Evolutionary conservation across 2,888 invertebrate species (phyloP).

Genomic region (Leucophenga maculata): DNA sequence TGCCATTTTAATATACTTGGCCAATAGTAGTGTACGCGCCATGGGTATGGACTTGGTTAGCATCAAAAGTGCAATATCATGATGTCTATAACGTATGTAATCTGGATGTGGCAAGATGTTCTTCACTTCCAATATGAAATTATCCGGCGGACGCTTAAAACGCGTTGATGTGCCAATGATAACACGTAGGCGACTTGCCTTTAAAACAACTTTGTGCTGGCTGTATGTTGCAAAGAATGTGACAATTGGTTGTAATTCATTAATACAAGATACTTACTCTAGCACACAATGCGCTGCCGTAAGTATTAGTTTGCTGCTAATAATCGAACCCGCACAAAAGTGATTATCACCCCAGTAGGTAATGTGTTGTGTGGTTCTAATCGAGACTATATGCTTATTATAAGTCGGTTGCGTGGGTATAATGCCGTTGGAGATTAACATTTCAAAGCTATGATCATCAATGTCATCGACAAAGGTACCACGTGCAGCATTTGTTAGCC

Average conservation of each 20-base stretch:
- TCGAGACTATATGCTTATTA: constrained; percentile 38
- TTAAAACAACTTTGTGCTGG: constrained; percentile 32
- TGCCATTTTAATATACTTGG: too few relatives aligned
- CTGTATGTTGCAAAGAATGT: constrained; percentile 1
- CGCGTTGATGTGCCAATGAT: constrained; percentile 45
- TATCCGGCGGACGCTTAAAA: neutral
- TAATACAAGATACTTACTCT: constrained; percentile 33
- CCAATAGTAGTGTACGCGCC: too few relatives aligned
- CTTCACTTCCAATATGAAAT: constrained; percentile 22
- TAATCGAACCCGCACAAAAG: constrained; percentile 45
- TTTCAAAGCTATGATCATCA: too few relatives aligned
- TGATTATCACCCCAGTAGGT: constrained; percentile 49
- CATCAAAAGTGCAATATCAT: constrained; percentile 49
- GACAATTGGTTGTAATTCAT: neutral
- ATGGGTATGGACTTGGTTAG: too few relatives aligned
- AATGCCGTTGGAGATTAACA: too few relatives aligned
- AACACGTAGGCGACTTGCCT: constrained; percentile 39
- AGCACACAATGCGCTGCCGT: constrained; percentile 46
- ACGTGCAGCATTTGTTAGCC: too few relatives aligned
- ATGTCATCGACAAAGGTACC: too few relatives aligned
- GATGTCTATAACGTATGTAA: constrained; percentile 36
- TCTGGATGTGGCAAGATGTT: constrained; percentile 39
- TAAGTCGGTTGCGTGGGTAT: too few relatives aligned
- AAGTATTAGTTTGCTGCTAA: constrained; percentile 32
- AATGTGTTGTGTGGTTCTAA: constrained; percentile 36